Evolutionary conservation across 2,113 vertebrate species (phyloP), one percentile per base, ranked within the genome.

Genomic region (Oncorhynchus masou): DNA sequence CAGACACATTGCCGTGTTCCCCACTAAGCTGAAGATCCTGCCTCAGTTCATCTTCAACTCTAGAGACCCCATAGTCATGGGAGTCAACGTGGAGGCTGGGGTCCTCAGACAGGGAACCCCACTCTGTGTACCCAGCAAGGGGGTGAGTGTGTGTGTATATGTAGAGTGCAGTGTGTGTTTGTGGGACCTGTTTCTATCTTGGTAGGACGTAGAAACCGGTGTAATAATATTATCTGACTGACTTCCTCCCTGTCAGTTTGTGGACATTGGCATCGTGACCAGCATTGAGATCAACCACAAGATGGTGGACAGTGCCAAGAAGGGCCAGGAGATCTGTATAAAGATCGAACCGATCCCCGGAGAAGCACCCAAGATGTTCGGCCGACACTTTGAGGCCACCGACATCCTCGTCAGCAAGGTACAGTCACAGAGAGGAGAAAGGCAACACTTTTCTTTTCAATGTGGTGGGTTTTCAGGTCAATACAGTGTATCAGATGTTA

Each of bases 11-110:
- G 98, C 98, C 0, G 97, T 99, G 78, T 99, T 99, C 77, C 97
- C 98, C 0, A 97, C 92, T 88, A 99, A 99, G 91, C 91, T 99
- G 71, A 93, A 94, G 64, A 95, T 99, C 76, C 94, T 99, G 20
- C 97, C 98, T 73, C 97, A 99, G 90, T 99, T 96, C 86, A 96
- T 99, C 92, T 99, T 99, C 80, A 99, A 99, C 92, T 99, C 97
- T 84, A 95, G 97, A 84, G 98, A 99, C 78, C 98, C 98, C 27
- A 99, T 99, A 74, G 98, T 99, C 83, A 97, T 99, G 92, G 98
- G 98, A 0, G 96, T 99, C 0, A 79, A 82, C 0, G 91, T 99
- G 71, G 97, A 99, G 70, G 96, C 97, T 0, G 98, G 98, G 0
- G 92, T 98, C 51, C 91, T 99, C 74, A 95, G 94, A 49, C 96